Conservation (phyloP, 2,888 invertebrate genomes). For the Rhopalosiphum nymphaeae region DNA sequence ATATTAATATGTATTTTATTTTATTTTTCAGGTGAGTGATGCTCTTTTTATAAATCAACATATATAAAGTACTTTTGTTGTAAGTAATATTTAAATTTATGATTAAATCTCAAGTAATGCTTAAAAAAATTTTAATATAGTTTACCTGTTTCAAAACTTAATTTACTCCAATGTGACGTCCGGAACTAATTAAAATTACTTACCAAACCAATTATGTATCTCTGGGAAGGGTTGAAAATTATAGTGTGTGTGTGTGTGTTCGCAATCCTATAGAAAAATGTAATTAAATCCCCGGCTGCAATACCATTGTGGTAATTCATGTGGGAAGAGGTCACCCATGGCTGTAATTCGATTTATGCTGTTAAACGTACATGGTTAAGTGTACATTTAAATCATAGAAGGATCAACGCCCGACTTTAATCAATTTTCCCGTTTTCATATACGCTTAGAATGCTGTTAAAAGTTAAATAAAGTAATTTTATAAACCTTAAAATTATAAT, state of each 20-base stretch:
- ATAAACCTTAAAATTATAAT: not conserved
- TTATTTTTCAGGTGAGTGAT: slow-evolving; percentile 57
- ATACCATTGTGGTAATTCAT: slow-evolving; percentile 23
- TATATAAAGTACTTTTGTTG: not conserved
- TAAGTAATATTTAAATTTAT: slow-evolving; percentile 14
- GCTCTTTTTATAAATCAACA: not conserved
- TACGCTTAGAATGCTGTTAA: not conserved
- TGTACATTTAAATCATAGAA: not conserved
- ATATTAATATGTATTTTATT: slow-evolving; percentile 28
- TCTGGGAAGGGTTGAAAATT: slow-evolving; percentile 30
- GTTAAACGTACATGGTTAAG: not conserved
- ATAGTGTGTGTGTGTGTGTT: not conserved
- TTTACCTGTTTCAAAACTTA: slow-evolving; percentile 21
- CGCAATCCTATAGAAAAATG: slow-evolving; percentile 11
- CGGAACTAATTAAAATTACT: slow-evolving; percentile 50
- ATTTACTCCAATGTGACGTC: not conserved
- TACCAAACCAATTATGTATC: slow-evolving; percentile 32
- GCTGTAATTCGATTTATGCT: slow-evolving; percentile 32
- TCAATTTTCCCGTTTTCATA: not conserved
- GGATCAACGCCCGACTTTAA: not conserved
- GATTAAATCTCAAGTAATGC: not conserved
- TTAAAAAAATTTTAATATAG: not conserved
- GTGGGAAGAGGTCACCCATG: not conserved
- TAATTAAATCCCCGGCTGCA: not conserved
- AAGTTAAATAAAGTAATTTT: not conserved